Base-by-base conservation (phyloP, 2,888 invertebrate genomes). In the Gerris lacustris region DNA sequence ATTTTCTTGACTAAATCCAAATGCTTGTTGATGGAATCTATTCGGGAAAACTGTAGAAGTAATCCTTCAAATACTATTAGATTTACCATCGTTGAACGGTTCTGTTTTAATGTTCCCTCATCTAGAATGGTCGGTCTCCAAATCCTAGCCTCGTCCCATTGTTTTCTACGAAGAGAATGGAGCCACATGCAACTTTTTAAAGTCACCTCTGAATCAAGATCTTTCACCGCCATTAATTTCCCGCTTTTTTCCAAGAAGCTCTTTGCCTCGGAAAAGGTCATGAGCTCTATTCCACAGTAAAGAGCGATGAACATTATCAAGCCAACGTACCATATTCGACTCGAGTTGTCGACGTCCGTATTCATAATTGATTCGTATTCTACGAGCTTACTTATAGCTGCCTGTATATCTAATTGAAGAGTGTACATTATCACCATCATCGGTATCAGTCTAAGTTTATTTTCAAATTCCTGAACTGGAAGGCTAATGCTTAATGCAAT, bases 61-160 rank as follows among this genome's bases (percentile, higher is more conserved):
- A 64, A 64, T 64, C 64, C 64, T 64, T 64, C 64, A 31, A 64
- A 31, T 9, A 64, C 17, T n/a, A 64, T 64, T 31, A 64, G 17
- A 11, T 64, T n/a, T n/a, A n/a, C 64, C 11, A 64, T n/a, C 17
- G 31, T 18, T 2, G 64, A 18, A 17, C 31, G 15, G 7, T 64
- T 64, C 18, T 64, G 17, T 4, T 64, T 64, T 5, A 9, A 64
- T 7, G 17, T 6, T 17, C 18, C 9, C 17, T 64, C 31, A 4
- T n/a, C 17, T 15, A 62, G 11, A 17, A 64, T 64, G 7, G 7
- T 5, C 31, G 17, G 18, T n/a, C 7, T 9, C 64, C 64, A 64
- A n/a, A n/a, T 17, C 31, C 31, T 64, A 17, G 17, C 18, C 7
- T 64, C 64, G 31, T 18, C 9, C 64, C 64, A 64, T 18, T n/a